Evolutionary conservation across 1,140 invertebrate genomes (phyloP), one percentile per base, ranked within the genome.

Genomic region (Bilobella aurantiaca): DNA sequence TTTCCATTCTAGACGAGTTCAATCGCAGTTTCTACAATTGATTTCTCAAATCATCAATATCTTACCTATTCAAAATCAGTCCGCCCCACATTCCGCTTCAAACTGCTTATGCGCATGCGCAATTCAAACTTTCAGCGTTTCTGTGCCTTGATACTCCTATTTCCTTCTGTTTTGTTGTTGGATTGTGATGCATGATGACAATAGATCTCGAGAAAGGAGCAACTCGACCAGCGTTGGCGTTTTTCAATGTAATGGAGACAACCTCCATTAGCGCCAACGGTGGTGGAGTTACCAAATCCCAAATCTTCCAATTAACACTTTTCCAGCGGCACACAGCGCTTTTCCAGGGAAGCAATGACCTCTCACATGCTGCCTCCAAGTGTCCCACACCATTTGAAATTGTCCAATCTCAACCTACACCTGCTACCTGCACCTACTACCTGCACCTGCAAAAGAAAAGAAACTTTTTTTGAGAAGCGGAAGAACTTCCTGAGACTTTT

Each of bases 211-310:
- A 70, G 30, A 68, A 68, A 65, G 60, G 65, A 53, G 67, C 66
- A 70, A 70, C 69, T 70, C 66, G 28, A 68, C 69, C 29, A 70
- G 58, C 67, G 37, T 63, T 68, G 69, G 69, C 69, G 62, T n/a
- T 47, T 25, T 18, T 12, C 8, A 42, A 42, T 8, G 34, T 18
- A 8, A 42, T 42, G 34, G 49, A 53, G 25, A 23, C 5, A 53
- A 49, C 28, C 25, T 31, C 29, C 47, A n/a, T n/a, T n/a, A n/a
- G 56, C 23, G 69, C 69, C 69, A 68, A 68, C 69, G 69, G 69
- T 70, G 69, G 69, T 68, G 69, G 69, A 70, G 69, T 70, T 70
- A 70, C 69, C 69, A 70, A 58, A 30, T 64, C 63, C 58, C 63
- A 64, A 42, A 18, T 18, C n/a, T n/a, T n/a, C n/a, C n/a, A n/a